Base-by-base conservation (phyloP, 2,797 vertebrate genomes). In the Enteromius anoplus region DNA sequence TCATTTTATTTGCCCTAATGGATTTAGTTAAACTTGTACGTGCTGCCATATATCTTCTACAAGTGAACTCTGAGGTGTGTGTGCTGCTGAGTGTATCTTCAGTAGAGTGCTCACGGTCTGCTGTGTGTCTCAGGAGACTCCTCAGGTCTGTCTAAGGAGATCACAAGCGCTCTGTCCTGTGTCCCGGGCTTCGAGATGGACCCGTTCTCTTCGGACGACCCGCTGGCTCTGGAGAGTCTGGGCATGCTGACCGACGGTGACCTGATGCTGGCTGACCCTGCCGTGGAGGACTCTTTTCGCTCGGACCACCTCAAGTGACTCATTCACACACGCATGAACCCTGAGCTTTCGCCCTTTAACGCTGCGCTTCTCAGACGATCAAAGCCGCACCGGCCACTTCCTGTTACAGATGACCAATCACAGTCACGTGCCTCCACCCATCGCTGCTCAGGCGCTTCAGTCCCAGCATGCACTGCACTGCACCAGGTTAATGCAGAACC, bases 171-270 rank as follows among this genome's bases (percentile, higher is more conserved):
- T 1, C 90, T 98, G 90, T 96, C 97, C 0, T 95, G 95, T 2
- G 95, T 98, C 3, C 97, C 96, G 0, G 97, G 97, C 60, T 98
- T 98, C 0, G 97, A 98, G 89, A 94, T 97, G 92, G 96, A 96
- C 23, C 83, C 95, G 0, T 93, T 95, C 85, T 91, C 95, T 2
- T 91, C 96, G 78, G 97, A 97, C 5, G 96, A 97, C 89, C 95
- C 96, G 0, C 92, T 98, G 88, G 94, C 94, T 32, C 93, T 98
- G 90, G 97, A 97, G 1, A 94, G 95, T 23, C 92, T 96, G 14
- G 92, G 92, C 91, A 96, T 98, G 96, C 91, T 98, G 84, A 92
- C 92, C 0, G 97, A 98, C 29, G 95, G 96, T 0, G 96, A 97
- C 58, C 94, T 97, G 58, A 95, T 98, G 88, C 93, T 98, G 37